Percentiles rank a stretch among this genome's conserved stretches.
Conservation (phyloP, 1,140 invertebrate species). For the Ctenoplectra terminalis region DNA sequence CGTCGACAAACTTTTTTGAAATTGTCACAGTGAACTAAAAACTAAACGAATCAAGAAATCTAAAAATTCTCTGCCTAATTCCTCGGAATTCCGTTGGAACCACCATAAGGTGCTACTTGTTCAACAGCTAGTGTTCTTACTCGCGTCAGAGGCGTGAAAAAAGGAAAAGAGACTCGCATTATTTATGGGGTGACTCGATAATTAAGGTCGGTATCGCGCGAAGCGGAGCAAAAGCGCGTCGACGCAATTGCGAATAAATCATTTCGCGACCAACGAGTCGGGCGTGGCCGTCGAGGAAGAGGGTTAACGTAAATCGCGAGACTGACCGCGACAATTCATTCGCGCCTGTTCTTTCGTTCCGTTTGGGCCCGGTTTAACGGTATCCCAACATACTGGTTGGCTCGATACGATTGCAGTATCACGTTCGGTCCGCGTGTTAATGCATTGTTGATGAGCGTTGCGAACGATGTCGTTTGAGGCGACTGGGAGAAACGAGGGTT, state of each 20-base stretch:
- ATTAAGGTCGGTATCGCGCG: slow-evolving; percentile 42
- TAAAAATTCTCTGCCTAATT: too few relatives aligned
- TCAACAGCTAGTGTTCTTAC: not conserved
- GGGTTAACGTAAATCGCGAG: slow-evolving; percentile 30
- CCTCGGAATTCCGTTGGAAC: not conserved
- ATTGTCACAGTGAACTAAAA: too few relatives aligned
- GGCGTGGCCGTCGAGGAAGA: slow-evolving; percentile 14
- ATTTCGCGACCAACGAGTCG: slow-evolving; percentile 41
- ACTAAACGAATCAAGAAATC: too few relatives aligned
- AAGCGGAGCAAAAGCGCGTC: not conserved
- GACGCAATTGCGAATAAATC: slow-evolving; percentile 50
- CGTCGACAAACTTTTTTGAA: too few relatives aligned
- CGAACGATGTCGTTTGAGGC: slow-evolving; percentile 10
- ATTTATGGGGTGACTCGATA: slow-evolving; percentile 37
- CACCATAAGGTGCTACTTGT: not conserved
- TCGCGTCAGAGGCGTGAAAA: not conserved
- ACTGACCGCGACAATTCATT: not conserved
- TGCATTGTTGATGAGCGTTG: slow-evolving; percentile 39
- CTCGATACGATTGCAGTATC: slow-evolving; percentile 2
- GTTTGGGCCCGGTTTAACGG: slow-evolving; percentile 22
- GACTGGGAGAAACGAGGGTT: not conserved
- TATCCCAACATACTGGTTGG: not conserved
- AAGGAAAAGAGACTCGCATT: not conserved
- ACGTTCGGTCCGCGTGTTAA: slow-evolving; percentile 28
- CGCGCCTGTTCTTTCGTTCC: not conserved